A percentile compares a stretch with the other conserved stretches of the same genome.
phyloP scores from a whole-genome alignment of 2,888 invertebrate species.

The Cyclophora albipunctata region DNA sequence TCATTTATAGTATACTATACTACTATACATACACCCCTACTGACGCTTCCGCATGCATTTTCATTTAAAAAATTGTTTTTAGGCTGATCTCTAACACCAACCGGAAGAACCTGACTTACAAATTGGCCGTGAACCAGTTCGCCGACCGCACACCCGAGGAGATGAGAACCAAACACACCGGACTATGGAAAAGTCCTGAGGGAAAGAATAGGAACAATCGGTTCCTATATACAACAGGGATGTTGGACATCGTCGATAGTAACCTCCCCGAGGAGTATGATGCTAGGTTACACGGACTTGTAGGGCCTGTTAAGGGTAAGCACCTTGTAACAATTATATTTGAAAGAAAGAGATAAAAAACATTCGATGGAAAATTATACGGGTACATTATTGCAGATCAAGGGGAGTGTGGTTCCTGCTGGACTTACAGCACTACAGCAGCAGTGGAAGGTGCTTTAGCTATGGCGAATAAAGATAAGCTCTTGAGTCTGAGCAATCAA shows the following conservation, averaged over 20 bases:
- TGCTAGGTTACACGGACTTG: slow-evolving; percentile 37
- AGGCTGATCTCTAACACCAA: slow-evolving; percentile 38
- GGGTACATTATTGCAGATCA: slow-evolving; percentile 32
- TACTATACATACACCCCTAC: too few relatives aligned
- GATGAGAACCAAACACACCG: slow-evolving; percentile 32
- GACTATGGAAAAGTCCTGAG: slow-evolving; percentile 29
- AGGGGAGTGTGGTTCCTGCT: slow-evolving; percentile 46
- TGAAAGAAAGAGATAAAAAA: background rate
- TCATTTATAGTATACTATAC: too few relatives aligned
- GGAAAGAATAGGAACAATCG: slow-evolving; percentile 38
- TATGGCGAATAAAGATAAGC: slow-evolving; percentile 39
- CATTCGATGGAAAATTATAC: too few relatives aligned
- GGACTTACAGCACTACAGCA: slow-evolving; percentile 49
- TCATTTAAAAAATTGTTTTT: background rate
- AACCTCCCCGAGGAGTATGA: slow-evolving; percentile 43
- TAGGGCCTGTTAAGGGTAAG: slow-evolving; percentile 46
- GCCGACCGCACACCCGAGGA: slow-evolving; percentile 49
- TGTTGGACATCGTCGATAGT: slow-evolving; percentile 22
- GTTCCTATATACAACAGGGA: slow-evolving; percentile 41
- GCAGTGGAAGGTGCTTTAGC: slow-evolving; percentile 56
- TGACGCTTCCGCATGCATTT: too few relatives aligned
- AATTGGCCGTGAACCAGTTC: slow-evolving; percentile 44
- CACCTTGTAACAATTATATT: too few relatives aligned
- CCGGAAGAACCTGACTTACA: slow-evolving; percentile 39
- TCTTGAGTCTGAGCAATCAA: slow-evolving; percentile 48